Conservation (phyloP, 2,113 vertebrate species). For the Urocynchramus pylzowi region DNA sequence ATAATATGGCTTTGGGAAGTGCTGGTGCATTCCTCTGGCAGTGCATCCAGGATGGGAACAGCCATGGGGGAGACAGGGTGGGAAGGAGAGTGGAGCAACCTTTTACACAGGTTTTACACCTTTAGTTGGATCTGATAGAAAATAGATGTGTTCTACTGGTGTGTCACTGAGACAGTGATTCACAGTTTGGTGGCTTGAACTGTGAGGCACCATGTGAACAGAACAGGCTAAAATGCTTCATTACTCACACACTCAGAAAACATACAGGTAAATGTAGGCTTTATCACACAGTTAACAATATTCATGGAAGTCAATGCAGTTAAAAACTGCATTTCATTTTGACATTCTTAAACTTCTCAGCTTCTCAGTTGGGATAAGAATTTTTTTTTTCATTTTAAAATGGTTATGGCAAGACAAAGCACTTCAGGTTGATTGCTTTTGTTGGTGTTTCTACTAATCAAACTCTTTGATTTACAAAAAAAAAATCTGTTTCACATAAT, state of each 20-base stretch:
- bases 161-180: background rate
- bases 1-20: background rate
- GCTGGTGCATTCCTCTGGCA: background rate
- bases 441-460: background rate
- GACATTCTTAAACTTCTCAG: background rate
- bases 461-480: background rate
- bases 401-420: background rate
- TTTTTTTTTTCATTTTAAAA: background rate
- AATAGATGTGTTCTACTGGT: background rate
- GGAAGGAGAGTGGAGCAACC: background rate
- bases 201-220: background rate
- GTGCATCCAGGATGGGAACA: background rate
- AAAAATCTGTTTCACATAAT: background rate
- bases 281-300: background rate
- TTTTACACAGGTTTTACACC: background rate
- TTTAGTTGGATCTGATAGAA: background rate
- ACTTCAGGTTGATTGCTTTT: rapidly evolving
- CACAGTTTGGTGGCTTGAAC: background rate
- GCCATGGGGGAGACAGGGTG: background rate
- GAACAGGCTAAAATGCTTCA: background rate
- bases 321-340: background rate
- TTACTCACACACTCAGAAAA: background rate
- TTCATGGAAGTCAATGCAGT: background rate
- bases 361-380: background rate
- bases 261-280: background rate